These are phyloP conservation scores for Solea senegalensis DNA, from an alignment of 2,113 vertebrate genomes.

Conservation along the genomic window DNA sequence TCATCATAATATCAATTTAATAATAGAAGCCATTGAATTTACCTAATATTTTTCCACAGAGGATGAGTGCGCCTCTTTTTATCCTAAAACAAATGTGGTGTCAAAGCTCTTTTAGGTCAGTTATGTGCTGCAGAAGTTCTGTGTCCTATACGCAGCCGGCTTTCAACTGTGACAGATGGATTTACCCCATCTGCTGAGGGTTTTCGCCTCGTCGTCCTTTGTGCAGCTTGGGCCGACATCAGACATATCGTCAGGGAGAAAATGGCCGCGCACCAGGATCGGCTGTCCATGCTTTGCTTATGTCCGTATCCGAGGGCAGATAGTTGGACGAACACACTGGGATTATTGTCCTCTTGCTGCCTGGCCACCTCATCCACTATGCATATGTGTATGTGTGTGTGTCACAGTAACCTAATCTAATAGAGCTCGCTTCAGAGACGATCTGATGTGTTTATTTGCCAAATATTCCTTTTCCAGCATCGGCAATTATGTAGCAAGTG, in stretches of 20 bases:
- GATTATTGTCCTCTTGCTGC: constrained; percentile 25
- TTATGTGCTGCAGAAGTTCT: not conserved
- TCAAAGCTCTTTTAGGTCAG: not conserved
- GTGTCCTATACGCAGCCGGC: constrained; percentile 8
- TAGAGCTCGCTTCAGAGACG: constrained; percentile 28
- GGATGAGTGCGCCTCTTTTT: no score
- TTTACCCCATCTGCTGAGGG: constrained; percentile 40
- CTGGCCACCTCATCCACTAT: constrained; percentile 14
- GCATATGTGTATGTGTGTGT: not conserved
- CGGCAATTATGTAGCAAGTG: constrained; percentile 34
- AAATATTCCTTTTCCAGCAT: constrained; percentile 35
- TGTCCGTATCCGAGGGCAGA: constrained; percentile 41
- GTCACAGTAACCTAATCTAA: constrained; percentile 1
- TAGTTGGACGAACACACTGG: constrained; percentile 35
- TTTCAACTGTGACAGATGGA: constrained; percentile 21
- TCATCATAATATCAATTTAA: no score
- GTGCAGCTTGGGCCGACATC: constrained; percentile 48
- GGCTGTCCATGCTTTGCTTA: constrained; percentile 12
- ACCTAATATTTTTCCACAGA: no score
- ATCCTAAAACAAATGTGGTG: not conserved
- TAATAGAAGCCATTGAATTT: no score
- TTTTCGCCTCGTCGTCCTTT: constrained; percentile 23
- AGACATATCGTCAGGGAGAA: constrained; percentile 36
- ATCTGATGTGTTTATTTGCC: constrained; percentile 39
- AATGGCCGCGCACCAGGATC: constrained; percentile 28